Evolutionary conservation across 2,797 vertebrate species (phyloP).

Genomic region (Rhincodon typus): DNA sequence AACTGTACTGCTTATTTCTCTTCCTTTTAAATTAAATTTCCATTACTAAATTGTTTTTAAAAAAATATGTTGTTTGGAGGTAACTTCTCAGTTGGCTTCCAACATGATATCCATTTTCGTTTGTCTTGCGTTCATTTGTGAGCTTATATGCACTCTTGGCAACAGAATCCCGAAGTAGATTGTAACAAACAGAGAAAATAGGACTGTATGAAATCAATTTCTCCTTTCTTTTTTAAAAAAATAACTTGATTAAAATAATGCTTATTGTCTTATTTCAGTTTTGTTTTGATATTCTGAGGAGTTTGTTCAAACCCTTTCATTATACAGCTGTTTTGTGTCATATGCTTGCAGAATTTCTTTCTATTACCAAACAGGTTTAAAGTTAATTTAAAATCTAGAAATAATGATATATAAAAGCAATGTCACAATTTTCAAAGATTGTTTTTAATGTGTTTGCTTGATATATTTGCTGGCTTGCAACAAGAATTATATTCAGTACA

Average conservation of each 20-base stretch:
- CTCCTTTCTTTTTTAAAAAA: neutral
- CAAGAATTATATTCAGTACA: neutral
- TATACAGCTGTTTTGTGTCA: neutral
- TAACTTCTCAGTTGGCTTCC: neutral
- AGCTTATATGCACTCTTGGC: neutral
- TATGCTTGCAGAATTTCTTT: neutral
- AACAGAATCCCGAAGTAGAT: neutral
- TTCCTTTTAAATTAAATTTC: neutral
- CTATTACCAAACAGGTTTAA: neutral
- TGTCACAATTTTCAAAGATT: neutral
- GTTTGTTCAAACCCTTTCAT: neutral
- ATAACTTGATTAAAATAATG: neutral
- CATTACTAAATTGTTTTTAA: neutral
- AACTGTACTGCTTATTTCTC: neutral
- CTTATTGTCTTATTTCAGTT: neutral
- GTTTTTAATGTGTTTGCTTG: neutral
- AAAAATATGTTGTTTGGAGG: neutral
- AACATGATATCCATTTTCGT: neutral
- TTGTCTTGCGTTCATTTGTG: neutral
- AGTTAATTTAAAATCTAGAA: neutral
- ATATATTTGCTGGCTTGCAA: neutral
- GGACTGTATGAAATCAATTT: neutral
- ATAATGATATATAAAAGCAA: neutral
- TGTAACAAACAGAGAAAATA: neutral
- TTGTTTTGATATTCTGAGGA: neutral